These are phyloP conservation scores for Myxocyprinus asiaticus DNA, from an alignment of 2,113 vertebrate genomes.

Conservation along the genomic window DNA sequence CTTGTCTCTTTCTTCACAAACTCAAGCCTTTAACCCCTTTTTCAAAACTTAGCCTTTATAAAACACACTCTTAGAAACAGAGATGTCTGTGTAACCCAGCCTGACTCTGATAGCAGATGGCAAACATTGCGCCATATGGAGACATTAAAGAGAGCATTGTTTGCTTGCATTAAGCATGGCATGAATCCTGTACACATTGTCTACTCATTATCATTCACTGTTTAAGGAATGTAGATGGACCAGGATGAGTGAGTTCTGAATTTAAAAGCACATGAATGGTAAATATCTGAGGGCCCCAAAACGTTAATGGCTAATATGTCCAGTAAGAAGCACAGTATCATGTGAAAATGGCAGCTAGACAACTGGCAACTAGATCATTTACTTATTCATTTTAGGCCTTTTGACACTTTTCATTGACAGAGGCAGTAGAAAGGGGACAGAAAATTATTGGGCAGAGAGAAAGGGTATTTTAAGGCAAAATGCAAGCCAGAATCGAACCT, in stretches of 20 bases:
- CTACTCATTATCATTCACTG: background rate
- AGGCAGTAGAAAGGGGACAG: too few species aligned
- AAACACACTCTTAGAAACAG: background rate
- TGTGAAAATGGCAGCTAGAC: too few species aligned
- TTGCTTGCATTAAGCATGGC: constrained; percentile 22
- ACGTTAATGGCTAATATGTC: too few species aligned
- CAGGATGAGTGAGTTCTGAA: background rate
- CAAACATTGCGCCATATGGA: constrained; percentile 12
- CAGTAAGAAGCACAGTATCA: too few species aligned
- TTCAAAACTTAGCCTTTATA: background rate
- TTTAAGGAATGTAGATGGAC: background rate
- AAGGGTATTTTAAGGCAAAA: too few species aligned
- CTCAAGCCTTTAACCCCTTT: constrained; percentile 7
- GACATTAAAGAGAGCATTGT: constrained; percentile 29
- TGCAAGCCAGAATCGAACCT: too few species aligned
- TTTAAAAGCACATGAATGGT: background rate
- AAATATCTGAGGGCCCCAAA: too few species aligned
- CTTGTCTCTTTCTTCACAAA: background rate
- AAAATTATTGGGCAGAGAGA: too few species aligned
- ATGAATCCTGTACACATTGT: background rate
- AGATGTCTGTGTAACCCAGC: background rate
- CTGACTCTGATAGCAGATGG: constrained; percentile 37
- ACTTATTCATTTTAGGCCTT: too few species aligned
- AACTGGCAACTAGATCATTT: too few species aligned
- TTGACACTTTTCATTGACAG: too few species aligned